Base-by-base conservation (phyloP, 2,888 invertebrate species). In the Agrotis ipsilon region DNA sequence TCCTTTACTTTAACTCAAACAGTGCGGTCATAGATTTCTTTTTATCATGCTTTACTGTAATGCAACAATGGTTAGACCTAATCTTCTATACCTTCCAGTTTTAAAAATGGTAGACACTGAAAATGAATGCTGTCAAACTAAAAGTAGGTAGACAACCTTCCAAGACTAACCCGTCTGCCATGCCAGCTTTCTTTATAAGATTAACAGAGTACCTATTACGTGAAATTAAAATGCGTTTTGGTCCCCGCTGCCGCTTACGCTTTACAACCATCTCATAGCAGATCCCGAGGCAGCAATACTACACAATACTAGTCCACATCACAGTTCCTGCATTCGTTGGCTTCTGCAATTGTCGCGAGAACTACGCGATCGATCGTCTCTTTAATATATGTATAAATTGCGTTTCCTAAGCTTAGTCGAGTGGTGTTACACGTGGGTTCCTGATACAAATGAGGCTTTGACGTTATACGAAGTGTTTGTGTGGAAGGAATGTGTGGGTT, bases 221-320 rank as follows among this genome's bases (percentile, higher is more conserved):
- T 2, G 4, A 54, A 18, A 49, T 3, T 2, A 7, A 51, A 69
- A 13, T 3, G 2, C 11, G 13, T 27, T 13, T 39, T 52, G 2
- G n/a, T 19, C 13, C 45, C 39, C 85, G 86, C 88, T 79, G 19
- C 11, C 59, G 73, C 82, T 66, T 80, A 52, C 81, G 11, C 57
- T 73, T 85, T 86, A 62, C 2, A n/a, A 21, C 45, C 39, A 39
- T 51, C 54, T 76, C 51, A 58, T 66, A 82, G 86, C 80, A 84
- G 87, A 89, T 87, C 88, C 89, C 89, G 81, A 87, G 90, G 89
- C 90, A 84, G 89, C 89, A 89, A 91, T 91, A 89, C 88, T 84
- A 86, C 82, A 89, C 90, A 91, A 91, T 90, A 82, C 87, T 85
- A 85, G 82, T 85, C 78, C 80, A 84, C 86, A 87, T 89, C 87